A percentile compares a stretch with the other conserved stretches of the same genome.
phyloP scores from a whole-genome alignment of 2,888 invertebrate genomes.

The Drosophila paranaensis region DNA sequence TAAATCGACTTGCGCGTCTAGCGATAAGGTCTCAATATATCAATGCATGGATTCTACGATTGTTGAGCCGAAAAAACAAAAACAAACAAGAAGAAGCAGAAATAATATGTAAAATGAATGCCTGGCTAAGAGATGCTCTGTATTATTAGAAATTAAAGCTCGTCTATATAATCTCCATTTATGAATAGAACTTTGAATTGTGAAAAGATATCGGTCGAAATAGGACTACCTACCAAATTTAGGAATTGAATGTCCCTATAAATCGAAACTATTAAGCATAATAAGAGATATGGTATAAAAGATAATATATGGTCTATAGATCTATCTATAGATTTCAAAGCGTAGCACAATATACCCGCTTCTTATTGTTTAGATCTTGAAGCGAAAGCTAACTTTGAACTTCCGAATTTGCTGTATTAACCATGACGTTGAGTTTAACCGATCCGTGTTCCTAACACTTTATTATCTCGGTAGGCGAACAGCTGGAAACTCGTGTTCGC shows the following conservation, averaged over 20 bases:
- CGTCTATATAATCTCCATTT: too few relatives aligned
- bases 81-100: background rate
- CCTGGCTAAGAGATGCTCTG: background rate
- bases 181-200: too few relatives aligned
- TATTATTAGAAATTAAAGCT: too few relatives aligned
- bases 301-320: too few relatives aligned
- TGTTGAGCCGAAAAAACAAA: background rate
- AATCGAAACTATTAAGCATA: too few relatives aligned
- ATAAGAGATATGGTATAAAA: too few relatives aligned
- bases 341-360: background rate
- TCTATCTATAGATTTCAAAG: background rate
- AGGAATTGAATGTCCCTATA: too few relatives aligned
- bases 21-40: conserved; percentile 17
- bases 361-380: background rate
- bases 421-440: conserved; percentile 27
- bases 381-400: background rate
- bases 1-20: conserved; percentile 5
- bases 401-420: conserved; percentile 5
- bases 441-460: conserved; percentile 6
- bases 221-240: too few relatives aligned
- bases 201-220: too few relatives aligned
- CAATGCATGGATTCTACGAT: background rate
- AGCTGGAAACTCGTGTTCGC: conserved; percentile 5
- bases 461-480: background rate
- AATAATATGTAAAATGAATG: background rate